Percentiles rank a stretch among this genome's conserved stretches.
These are phyloP conservation scores for Sphenodon punctatus DNA, from an alignment of 2,797 vertebrate genomes.

Conservation along the genomic window DNA sequence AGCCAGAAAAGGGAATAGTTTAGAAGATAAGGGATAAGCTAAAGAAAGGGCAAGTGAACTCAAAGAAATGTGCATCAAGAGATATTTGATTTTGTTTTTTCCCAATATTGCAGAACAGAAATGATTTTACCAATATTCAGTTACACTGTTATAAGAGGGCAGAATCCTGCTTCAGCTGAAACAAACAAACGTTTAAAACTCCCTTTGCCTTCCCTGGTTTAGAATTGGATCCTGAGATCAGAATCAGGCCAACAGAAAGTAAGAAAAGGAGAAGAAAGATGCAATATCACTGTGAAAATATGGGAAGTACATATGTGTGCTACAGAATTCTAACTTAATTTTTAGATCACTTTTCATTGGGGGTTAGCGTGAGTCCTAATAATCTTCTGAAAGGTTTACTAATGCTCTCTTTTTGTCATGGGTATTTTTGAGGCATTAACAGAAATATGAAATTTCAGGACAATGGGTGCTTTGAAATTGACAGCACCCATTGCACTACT, in stretches of 20 bases:
- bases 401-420: not conserved
- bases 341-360: not conserved
- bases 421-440: not conserved
- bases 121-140: conserved; percentile 36
- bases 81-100: conserved; percentile 55
- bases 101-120: conserved; percentile 43
- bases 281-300: not conserved
- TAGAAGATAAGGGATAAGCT: conserved; percentile 25
- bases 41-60: conserved; percentile 2
- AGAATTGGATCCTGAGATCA: conserved; percentile 9
- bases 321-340: not conserved
- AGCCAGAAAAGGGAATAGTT: conserved; percentile 22
- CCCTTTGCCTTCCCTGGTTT: not conserved
- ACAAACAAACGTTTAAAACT: conserved; percentile 31
- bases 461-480: not conserved
- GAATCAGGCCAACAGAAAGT: conserved; percentile 1
- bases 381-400: not conserved
- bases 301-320: not conserved
- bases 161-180: not conserved
- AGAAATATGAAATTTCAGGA: not conserved
- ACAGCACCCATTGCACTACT: not conserved
- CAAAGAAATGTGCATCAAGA: conserved; percentile 18
- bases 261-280: conserved; percentile 15
- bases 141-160: not conserved
- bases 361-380: not conserved